phyloP scores from a whole-genome alignment of 2,888 invertebrate species.

The Polydrusus cervinus region DNA sequence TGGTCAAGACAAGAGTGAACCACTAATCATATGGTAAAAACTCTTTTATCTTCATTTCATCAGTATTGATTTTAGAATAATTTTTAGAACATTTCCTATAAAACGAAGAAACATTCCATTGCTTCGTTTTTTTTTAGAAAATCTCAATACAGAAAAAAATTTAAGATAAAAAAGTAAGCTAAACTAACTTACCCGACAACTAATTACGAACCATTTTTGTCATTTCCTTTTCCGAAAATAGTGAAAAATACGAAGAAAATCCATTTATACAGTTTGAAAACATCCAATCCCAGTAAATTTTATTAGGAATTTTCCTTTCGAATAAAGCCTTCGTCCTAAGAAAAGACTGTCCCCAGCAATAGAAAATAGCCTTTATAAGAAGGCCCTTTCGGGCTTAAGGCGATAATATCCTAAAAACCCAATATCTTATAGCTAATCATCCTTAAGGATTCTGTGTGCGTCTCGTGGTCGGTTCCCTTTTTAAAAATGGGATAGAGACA shows the following conservation, averaged over 20 bases:
- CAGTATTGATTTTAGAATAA: too few species aligned
- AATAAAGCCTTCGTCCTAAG: conserved; percentile 16
- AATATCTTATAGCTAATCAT: conserved; percentile 28
- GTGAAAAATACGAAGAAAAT: not conserved
- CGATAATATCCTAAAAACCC: conserved; percentile 31
- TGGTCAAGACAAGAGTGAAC: too few species aligned
- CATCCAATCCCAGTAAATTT: conserved; percentile 12
- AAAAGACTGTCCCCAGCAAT: conserved; percentile 21
- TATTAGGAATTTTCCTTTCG: conserved; percentile 24
- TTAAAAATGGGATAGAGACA: conserved; percentile 1
- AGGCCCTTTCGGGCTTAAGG: conserved; percentile 19
- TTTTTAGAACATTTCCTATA: too few species aligned
- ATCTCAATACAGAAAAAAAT: not conserved
- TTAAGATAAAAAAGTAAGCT: not conserved
- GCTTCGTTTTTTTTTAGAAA: too few species aligned
- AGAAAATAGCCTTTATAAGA: conserved; percentile 26
- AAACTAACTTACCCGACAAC: not conserved
- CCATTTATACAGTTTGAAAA: conserved; percentile 19
- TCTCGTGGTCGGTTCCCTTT: conserved; percentile 12
- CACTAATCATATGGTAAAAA: too few species aligned
- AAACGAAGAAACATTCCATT: too few species aligned
- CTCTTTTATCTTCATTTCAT: too few species aligned
- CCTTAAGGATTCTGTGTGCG: conserved; percentile 30
- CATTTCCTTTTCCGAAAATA: not conserved
- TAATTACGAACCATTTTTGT: conserved; percentile 5